Evolutionary conservation across 2,797 vertebrate species (phyloP), one percentile per base, ranked within the genome.

Genomic region (Delichon dasypus): DNA sequence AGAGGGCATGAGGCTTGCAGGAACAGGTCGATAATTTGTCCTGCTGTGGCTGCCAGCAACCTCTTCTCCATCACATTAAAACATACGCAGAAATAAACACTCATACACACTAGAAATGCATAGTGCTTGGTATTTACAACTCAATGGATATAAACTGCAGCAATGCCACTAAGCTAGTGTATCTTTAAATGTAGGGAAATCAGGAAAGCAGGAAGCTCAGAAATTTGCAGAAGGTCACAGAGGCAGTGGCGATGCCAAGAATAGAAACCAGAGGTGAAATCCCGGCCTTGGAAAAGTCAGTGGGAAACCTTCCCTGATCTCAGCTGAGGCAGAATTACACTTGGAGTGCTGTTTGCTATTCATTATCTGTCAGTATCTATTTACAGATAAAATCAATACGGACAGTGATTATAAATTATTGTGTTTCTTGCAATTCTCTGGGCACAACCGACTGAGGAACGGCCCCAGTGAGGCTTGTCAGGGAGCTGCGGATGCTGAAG

Each of bases 181-280:
- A 8, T 19, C 71, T 68, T 79, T 71, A 66, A 74, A 54, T 5
- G 8, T 7, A 45, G 57, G 85, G 20, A 79, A 60, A 83, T 13
- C 29, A 58, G 58, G 80, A 79, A 86, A 81, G 66, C 53, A 64
- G 42, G 66, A 75, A 67, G 51, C 74, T 29, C 21, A 67, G 74
- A 58, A 91, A 94, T 90, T 90, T 57, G 76, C 83, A 36, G 90
- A 93, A 95, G 93, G 95, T 96, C 90, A 87, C 68, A 44, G 86
- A 82, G 74, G 53, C 32, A 85, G 90, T 10, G 38, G 68, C 32
- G 23, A 30, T 5, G 75, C 92, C 90, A 54, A 86, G 86, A 95
- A 80, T 47, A 90, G 93, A 95, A 93, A 92, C 48, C 18, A 47
- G 90, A 94, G 94, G 92, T 92, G 88, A 95, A 95, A 90, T 71